Evolutionary conservation across 2,888 invertebrate species (phyloP), one percentile per base, ranked within the genome.

Genomic region (Parascotia fuliginaria): DNA sequence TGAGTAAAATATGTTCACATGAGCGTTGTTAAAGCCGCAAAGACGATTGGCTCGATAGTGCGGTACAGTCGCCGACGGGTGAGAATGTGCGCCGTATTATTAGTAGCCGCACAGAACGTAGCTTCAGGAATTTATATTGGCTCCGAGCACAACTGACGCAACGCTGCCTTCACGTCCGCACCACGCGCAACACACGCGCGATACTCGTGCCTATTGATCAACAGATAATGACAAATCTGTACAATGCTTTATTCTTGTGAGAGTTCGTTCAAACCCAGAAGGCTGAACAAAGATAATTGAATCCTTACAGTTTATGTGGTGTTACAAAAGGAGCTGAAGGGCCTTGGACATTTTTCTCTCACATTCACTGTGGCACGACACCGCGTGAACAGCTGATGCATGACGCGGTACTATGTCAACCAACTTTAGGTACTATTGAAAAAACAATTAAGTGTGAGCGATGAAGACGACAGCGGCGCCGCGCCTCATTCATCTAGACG

Each of bases 361-460:
- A n/a, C n/a, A 19, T 19, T 3, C 19, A 7, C 24, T 1, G 24
- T 9, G 24, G 24, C 24, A 24, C 24, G 24, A 24, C 24, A 24
- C 7, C 24, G n/a, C 0, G 34, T 34, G n/a, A 16, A 15, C 19
- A 13, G 29, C 43, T 32, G 38, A 38, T 33, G 27, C 40, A 46
- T 33, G 38, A 33, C 38, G 41, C 32, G 27, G 16, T 32, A 36
- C 16, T 43, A 16, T 31, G 40, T 49, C 34, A 42, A 33, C 32
- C 24, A 49, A 49, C 45, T 34, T 27, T 42, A n/a, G n/a, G n/a
- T n/a, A n/a, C 45, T 45, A 42, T 40, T 39, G 49, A 38, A 13
- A 36, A 41, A 54, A 54, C 42, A 54, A 45, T 45, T 49, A 31
- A 36, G 14, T 12, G 50, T 44, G 43, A 51, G 47, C 47, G 50